Conservation (phyloP, 2,113 vertebrate genomes). For the Xenotilapia caudafasciata region DNA sequence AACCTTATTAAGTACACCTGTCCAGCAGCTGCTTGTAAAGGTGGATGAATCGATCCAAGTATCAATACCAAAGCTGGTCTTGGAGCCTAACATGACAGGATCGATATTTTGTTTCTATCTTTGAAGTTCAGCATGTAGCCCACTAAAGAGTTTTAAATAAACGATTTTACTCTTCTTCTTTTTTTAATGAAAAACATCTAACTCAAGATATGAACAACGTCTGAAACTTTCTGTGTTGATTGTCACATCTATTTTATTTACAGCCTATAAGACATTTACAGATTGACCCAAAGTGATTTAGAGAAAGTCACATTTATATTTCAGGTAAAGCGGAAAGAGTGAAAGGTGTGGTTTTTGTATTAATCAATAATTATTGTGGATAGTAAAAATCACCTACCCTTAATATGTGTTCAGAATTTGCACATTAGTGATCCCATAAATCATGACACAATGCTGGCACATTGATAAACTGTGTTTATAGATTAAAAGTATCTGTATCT, state of each 20-base stretch:
- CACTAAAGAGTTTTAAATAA: not conserved
- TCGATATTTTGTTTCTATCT: not conserved
- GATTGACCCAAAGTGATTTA: not conserved
- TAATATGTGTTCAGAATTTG: not conserved
- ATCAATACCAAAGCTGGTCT: not conserved
- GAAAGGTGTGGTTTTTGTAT: not conserved
- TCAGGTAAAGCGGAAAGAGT: not conserved
- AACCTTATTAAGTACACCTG: not conserved
- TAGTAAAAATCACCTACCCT: not conserved
- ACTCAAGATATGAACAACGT: not conserved
- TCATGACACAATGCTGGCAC: not conserved
- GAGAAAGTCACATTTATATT: not conserved
- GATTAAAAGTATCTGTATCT: not conserved
- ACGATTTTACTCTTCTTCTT: not conserved
- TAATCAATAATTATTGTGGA: not conserved
- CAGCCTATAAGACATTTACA: not conserved
- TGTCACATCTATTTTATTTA: not conserved
- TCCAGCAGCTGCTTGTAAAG: not conserved
- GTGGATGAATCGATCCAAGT: not conserved
- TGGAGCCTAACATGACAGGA: not conserved
- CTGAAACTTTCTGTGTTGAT: not conserved
- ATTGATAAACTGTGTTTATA: rapidly evolving
- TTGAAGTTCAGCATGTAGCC: not conserved
- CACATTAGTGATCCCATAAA: not conserved
- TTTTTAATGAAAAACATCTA: not conserved